phyloP scores from a whole-genome alignment of 2,113 vertebrate species.

The Dendrocopos noguchii region DNA sequence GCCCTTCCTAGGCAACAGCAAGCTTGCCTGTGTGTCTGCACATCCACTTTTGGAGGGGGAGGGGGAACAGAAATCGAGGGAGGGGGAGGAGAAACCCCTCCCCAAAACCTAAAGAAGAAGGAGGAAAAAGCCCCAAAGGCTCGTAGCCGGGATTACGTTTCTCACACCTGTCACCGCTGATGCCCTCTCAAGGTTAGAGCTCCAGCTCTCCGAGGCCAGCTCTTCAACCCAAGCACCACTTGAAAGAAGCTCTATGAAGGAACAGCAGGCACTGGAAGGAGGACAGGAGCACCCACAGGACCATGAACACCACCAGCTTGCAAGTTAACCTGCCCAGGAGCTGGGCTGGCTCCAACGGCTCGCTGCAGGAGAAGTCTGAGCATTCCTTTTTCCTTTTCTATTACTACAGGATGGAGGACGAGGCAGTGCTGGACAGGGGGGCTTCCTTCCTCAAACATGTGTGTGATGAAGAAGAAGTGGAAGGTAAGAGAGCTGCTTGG shows the following conservation, averaged over 20 bases:
- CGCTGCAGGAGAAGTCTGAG: conserved; percentile 93
- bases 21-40: background rate
- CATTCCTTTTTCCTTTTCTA: conserved; percentile 98
- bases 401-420: conserved; percentile 99
- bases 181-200: conserved; percentile 74
- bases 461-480: conserved; percentile 96
- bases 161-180: conserved; percentile 52
- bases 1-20: conserved; percentile 8
- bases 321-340: conserved; percentile 85
- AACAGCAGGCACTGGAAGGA: conserved; percentile 52
- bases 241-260: conserved; percentile 74
- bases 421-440: conserved; percentile 97
- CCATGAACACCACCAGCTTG: conserved; percentile 80
- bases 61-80: background rate
- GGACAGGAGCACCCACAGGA: conserved; percentile 41
- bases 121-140: background rate
- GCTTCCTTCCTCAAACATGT: conserved; percentile 94
- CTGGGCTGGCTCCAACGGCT: conserved; percentile 83
- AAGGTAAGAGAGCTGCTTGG: conserved; percentile 82
- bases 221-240: background rate
- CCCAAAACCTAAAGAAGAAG: background rate
- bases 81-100: background rate
- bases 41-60: background rate
- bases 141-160: conserved; percentile 61
- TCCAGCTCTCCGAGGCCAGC: conserved; percentile 53